Conservation (phyloP, 2,797 vertebrate genomes). For the Carcharodon carcharias region DNA sequence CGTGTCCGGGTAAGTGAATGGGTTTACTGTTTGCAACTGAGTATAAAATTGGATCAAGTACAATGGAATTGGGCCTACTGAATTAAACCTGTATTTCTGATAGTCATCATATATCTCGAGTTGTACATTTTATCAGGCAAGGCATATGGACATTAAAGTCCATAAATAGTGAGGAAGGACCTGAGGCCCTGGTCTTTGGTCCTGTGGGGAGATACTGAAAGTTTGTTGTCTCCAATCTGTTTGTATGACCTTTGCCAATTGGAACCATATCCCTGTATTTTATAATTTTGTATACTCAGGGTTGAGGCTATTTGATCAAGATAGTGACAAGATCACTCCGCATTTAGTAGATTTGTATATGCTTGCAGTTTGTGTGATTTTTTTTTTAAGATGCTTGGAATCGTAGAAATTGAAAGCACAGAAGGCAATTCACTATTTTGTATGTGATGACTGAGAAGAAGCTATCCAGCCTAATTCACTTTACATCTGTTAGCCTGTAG, state of each 20-base stretch:
- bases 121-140: neutral
- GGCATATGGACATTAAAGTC: neutral
- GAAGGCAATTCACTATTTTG: too few species aligned
- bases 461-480: neutral
- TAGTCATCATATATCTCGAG: neutral
- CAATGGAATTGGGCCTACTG: neutral
- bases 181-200: neutral
- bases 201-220: neutral
- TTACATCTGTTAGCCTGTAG: neutral
- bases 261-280: too few species aligned
- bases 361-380: neutral
- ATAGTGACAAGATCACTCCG: neutral
- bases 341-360: neutral
- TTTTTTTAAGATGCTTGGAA: neutral
- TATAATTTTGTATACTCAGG: neutral
- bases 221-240: neutral
- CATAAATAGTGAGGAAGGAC: neutral
- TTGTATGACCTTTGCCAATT: neutral
- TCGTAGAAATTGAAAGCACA: neutral
- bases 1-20: too few species aligned
- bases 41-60: neutral
- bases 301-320: neutral
- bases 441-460: neutral
- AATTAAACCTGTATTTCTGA: neutral
- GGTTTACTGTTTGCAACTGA: neutral